Percentiles rank a stretch among this genome's conserved stretches.
These are phyloP conservation scores for Chrysina gloriosa DNA, from an alignment of 2,888 invertebrate species.

Conservation along the genomic window DNA sequence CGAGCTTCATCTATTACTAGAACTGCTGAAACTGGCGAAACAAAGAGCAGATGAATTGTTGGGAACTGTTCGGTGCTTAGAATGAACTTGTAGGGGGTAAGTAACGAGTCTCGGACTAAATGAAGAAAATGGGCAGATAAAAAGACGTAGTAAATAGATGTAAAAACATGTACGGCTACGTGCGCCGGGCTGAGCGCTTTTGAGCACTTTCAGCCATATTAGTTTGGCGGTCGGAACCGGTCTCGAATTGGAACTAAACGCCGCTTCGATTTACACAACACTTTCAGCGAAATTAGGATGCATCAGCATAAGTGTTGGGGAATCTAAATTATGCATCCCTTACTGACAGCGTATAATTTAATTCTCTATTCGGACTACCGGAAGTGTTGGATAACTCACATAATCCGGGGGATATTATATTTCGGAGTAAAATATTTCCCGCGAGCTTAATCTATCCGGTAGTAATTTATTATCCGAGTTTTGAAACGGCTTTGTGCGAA, in stretches of 20 bases:
- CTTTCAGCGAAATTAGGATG: slow-evolving; percentile 13
- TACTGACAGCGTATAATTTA: background rate
- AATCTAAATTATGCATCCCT: slow-evolving; percentile 21
- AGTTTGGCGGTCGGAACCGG: background rate
- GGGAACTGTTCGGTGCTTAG: background rate
- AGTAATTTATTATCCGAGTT: background rate
- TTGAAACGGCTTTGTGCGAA: too few relatives aligned
- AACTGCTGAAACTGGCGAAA: background rate
- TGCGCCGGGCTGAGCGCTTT: background rate
- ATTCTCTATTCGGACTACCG: slow-evolving; percentile 1
- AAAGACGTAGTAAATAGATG: slow-evolving; percentile 9
- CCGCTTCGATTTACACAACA: slow-evolving; percentile 12
- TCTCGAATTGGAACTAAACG: slow-evolving; percentile 5
- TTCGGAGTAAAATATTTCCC: background rate
- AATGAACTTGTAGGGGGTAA: slow-evolving; percentile 1
- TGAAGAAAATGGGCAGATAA: slow-evolving; percentile 14
- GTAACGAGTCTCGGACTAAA: slow-evolving; percentile 1
- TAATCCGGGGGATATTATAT: slow-evolving; percentile 15
- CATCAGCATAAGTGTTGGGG: slow-evolving; percentile 12
- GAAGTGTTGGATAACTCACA: background rate
- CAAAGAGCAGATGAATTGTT: background rate
- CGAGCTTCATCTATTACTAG: background rate
- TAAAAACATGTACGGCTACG: background rate
- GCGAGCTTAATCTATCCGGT: background rate
- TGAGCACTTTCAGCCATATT: slow-evolving; percentile 5